Evolutionary conservation across 2,797 vertebrate species (phyloP).

Genomic region (Pseudochirops cupreus): DNA sequence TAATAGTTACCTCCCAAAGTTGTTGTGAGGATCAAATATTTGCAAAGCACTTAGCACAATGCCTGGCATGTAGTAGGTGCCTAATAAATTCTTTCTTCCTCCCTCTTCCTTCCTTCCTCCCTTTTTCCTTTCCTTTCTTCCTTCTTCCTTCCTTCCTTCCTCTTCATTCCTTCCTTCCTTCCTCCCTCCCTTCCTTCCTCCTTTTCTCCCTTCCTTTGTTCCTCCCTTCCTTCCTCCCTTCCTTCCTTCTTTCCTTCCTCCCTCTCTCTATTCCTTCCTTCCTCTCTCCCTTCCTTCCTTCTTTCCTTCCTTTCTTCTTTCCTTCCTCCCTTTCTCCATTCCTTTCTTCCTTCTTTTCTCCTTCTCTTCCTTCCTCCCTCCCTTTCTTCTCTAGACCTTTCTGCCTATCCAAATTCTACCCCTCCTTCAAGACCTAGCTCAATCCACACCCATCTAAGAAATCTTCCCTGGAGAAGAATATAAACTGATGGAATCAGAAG

Average conservation of each 20-base stretch:
- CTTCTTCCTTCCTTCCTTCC: not conserved
- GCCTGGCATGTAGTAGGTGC: not conserved
- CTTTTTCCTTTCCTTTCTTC: too few relatives aligned
- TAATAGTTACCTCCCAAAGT: not conserved
- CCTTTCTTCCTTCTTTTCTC: too few relatives aligned
- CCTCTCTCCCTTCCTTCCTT: too few relatives aligned
- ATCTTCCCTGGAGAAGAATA: not conserved
- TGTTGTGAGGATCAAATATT: not conserved
- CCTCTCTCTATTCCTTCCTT: too few relatives aligned
- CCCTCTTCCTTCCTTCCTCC: not conserved
- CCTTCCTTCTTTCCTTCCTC: not conserved
- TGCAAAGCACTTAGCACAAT: not conserved
- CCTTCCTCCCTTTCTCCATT: too few relatives aligned
- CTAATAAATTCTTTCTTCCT: not conserved
- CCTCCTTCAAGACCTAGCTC: conserved; percentile 2
- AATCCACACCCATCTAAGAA: not conserved
- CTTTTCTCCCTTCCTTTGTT: not conserved
- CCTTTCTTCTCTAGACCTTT: not conserved
- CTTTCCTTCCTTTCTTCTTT: not conserved
- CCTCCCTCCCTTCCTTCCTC: not conserved
- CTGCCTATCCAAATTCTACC: not conserved
- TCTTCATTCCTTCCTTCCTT: too few relatives aligned
- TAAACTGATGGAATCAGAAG: not conserved
- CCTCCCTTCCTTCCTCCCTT: not conserved
- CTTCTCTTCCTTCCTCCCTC: not conserved